A percentile compares a stretch with the other conserved stretches of the same genome.
Conservation (phyloP, 2,888 invertebrate genomes). For the Cynaeus angustus region DNA sequence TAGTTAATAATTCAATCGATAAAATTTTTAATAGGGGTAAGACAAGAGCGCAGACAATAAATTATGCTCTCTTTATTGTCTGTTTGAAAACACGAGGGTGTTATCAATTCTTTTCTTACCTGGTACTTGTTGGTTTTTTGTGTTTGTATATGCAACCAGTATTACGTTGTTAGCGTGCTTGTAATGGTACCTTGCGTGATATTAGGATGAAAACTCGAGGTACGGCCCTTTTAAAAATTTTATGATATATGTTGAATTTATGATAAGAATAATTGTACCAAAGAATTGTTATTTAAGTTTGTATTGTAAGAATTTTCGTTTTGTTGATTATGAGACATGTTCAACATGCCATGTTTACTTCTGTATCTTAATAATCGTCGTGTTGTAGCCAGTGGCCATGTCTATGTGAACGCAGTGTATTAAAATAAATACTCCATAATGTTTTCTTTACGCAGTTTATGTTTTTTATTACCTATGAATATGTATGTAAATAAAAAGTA, state of each 20-base stretch:
- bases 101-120: constrained; percentile 34
- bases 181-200: constrained; percentile 16
- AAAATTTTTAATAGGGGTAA: constrained; percentile 55
- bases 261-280: constrained; percentile 58
- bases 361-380: constrained; percentile 60
- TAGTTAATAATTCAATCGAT: constrained; percentile 36
- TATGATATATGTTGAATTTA: constrained; percentile 52
- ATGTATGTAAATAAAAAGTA: constrained; percentile 61
- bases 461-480: constrained; percentile 58
- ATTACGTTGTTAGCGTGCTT: constrained; percentile 40
- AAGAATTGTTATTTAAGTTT: constrained; percentile 60
- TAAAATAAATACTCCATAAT: constrained; percentile 55
- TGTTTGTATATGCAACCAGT: constrained; percentile 43
- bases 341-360: constrained; percentile 53
- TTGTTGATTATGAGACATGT: constrained; percentile 47
- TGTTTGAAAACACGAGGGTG: constrained; percentile 10
- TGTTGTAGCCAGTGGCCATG: constrained; percentile 62
- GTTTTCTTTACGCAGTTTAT: constrained; percentile 59
- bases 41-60: constrained; percentile 50
- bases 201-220: constrained; percentile 5
- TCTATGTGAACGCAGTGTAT: constrained; percentile 61
- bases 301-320: constrained; percentile 50
- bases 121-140: constrained; percentile 50
- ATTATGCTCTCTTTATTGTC: constrained; percentile 46
- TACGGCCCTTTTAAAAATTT: constrained; percentile 56